Percentiles rank a stretch among this genome's conserved stretches.
Evolutionary conservation across 2,888 invertebrate species (phyloP).

Genomic region (Glaucopsyche alexis): DNA sequence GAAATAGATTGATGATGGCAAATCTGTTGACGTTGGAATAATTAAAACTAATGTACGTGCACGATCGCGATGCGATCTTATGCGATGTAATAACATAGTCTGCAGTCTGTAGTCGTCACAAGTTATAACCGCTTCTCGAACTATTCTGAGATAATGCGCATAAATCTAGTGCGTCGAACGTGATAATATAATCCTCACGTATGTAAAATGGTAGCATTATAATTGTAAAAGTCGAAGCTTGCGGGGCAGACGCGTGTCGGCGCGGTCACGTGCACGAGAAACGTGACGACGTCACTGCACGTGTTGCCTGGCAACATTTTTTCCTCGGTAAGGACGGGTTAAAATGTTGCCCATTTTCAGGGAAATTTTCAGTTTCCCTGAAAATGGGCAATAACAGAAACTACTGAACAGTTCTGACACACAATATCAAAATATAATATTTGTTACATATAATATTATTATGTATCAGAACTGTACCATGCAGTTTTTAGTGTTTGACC

Average conservation of each 20-base stretch:
- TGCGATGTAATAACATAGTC: slow-evolving; percentile 16
- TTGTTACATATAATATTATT: no score
- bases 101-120: background rate
- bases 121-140: slow-evolving; percentile 18
- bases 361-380: no score
- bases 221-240: slow-evolving; percentile 19
- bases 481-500: no score
- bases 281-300: slow-evolving; percentile 9
- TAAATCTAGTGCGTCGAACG: background rate
- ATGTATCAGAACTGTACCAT: no score
- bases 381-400: no score
- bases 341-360: background rate
- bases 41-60: slow-evolving; percentile 16
- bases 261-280: slow-evolving; percentile 1
- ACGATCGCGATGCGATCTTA: no score
- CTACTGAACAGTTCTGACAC: no score
- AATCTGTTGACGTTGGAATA: background rate
- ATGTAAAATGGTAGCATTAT: slow-evolving; percentile 19
- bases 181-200: background rate
- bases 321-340: background rate
- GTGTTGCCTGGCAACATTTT: slow-evolving; percentile 17
- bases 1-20: background rate
- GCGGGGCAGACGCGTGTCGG: slow-evolving; percentile 24
- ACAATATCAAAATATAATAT: no score
- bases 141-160: slow-evolving; percentile 13